phyloP scores from a whole-genome alignment of 2,797 vertebrate species.

The Scyliorhinus canicula region DNA sequence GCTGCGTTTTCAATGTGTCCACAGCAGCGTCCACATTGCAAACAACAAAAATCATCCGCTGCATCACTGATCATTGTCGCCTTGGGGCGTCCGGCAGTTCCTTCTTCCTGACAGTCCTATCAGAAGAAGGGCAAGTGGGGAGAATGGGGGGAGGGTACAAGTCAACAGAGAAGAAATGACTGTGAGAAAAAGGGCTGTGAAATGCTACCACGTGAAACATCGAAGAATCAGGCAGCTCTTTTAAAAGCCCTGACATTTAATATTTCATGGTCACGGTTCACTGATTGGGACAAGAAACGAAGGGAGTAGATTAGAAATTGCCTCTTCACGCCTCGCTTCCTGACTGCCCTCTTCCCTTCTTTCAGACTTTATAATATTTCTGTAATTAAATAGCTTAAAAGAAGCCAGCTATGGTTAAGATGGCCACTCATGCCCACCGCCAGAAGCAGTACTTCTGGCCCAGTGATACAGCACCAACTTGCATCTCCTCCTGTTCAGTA shows the following conservation, averaged over 20 bases:
- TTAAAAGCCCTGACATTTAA: not conserved
- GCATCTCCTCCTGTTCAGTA: not conserved
- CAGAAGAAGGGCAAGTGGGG: not conserved
- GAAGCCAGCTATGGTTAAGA: constrained; percentile 46
- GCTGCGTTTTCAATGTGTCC: not conserved
- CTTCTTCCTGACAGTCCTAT: not conserved
- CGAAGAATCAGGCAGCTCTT: too few relatives aligned
- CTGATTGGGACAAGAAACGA: not conserved
- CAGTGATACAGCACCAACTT: constrained; percentile 38
- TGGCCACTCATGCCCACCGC: constrained; percentile 44
- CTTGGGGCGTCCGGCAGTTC: not conserved
- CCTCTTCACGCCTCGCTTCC: constrained; percentile 52
- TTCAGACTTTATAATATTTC: constrained; percentile 48
- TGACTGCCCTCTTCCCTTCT: constrained; percentile 46
- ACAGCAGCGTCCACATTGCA: not conserved
- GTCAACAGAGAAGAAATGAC: not conserved
- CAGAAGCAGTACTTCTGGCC: constrained; percentile 44
- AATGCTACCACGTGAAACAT: not conserved
- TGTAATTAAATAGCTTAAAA: constrained; percentile 51
- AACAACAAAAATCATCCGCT: not conserved
- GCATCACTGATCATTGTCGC: not conserved
- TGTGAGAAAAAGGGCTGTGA: not conserved
- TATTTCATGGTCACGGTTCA: not conserved
- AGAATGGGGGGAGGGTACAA: too few relatives aligned
- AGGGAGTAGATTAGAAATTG: constrained; percentile 42